Conservation (phyloP, 2,888 invertebrate genomes). For the Pachydiplax longipennis region DNA sequence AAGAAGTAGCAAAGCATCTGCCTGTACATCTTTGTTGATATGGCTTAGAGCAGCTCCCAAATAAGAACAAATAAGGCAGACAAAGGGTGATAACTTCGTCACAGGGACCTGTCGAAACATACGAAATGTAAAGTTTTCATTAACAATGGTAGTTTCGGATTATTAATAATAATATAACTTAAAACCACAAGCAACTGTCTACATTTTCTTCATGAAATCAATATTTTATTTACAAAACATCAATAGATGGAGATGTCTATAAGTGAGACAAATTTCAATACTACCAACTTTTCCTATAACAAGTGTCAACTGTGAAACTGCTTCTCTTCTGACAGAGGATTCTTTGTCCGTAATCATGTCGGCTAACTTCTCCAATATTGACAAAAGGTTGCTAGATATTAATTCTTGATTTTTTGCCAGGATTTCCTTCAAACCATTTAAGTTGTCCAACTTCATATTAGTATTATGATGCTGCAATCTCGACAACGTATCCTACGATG, state of each 20-base stretch:
- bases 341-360: constrained; percentile 78
- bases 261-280: not conserved
- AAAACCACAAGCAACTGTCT: not conserved
- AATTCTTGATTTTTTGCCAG: constrained; percentile 62
- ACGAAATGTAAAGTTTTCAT: not conserved
- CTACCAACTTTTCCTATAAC: constrained; percentile 55
- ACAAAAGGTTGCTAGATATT: constrained; percentile 68
- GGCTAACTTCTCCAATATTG: constrained; percentile 73
- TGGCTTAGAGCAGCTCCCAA: constrained; percentile 91
- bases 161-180: not conserved
- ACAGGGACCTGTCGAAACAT: constrained; percentile 58
- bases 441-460: constrained; percentile 69
- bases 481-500: constrained; percentile 69
- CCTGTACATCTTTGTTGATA: constrained; percentile 79
- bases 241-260: too few relatives aligned
- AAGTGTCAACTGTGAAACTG: constrained; percentile 60
- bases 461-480: constrained; percentile 80
- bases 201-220: not conserved
- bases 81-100: constrained; percentile 74
- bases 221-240: not conserved
- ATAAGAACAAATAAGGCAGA: constrained; percentile 78
- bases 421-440: constrained; percentile 64
- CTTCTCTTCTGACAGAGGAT: constrained; percentile 62
- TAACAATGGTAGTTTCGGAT: not conserved
- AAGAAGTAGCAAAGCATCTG: constrained; percentile 81